Evolutionary conservation across 2,888 invertebrate genomes (phyloP), one percentile per base, ranked within the genome.

Genomic region (Xestoiulus laeticollis): DNA sequence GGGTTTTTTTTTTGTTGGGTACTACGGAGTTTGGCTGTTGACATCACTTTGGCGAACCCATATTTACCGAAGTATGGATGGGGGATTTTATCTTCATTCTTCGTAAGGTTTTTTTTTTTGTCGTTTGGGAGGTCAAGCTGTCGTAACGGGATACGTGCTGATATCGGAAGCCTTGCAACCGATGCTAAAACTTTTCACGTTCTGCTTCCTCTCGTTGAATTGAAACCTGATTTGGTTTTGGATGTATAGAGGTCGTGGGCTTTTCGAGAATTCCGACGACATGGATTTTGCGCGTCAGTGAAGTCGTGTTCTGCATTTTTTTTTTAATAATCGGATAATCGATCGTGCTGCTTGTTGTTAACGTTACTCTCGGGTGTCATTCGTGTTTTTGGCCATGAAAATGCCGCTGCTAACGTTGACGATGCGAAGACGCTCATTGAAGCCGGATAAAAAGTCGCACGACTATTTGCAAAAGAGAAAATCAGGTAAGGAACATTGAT

Each of bases 381-480:
- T 48, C n/a, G 3, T 3, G 19, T 48, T 48, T 48, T 82, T 22
- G 82, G 32, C 26, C n/a, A 82, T 82, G 82, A 87, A 87, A 85
- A 87, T 87, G 87, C 87, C 87, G 19, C 82, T 87, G 44, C 44
- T 87, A 0, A 87, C 87, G 2, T 53, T 87, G 30, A 87, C 87
- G 10, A 85, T 87, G 87, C 19, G 87, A 87, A 22, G 87, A 22
- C 38, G 87, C 22, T 87, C 87, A 4, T 85, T 78, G 87, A n/a
- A 85, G 83, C 82, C 82, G 10, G 82, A 87, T 82, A 87, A 87
- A 32, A 68, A 53, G 84, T 44, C 44, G 19, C 53, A 44, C 22
- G 43, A 30, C 19, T 87, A 38, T 22, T 78, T 83, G 43, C 82
- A 87, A 85, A 53, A 87, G 32, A 83, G 87, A 48, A 87, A 87